Conservation (phyloP, 2,113 vertebrate species). For the Craseonycteris thonglongyai region DNA sequence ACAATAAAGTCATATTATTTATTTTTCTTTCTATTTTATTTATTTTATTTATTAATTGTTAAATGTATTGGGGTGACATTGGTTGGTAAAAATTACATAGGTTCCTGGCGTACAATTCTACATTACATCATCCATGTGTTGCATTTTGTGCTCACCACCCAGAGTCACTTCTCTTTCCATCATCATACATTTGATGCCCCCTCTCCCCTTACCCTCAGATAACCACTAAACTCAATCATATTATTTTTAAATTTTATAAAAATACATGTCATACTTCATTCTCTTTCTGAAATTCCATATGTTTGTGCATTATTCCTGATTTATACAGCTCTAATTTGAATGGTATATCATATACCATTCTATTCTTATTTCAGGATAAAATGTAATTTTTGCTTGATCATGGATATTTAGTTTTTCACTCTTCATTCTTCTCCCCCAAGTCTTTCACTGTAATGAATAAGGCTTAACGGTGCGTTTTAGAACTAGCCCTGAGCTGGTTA, state of each 20-base stretch:
- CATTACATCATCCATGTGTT: no score
- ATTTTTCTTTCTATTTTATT: no score
- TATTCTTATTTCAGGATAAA: background rate
- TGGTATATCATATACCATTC: background rate
- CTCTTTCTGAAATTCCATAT: background rate
- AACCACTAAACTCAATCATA: background rate
- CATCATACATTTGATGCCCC: no score
- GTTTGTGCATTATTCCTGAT: background rate
- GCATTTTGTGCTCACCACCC: no score
- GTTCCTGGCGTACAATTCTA: no score
- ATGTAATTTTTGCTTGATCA: background rate
- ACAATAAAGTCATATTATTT: no score
- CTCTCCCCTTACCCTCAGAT: no score
- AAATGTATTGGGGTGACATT: no score
- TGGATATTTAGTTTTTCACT: background rate
- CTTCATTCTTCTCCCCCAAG: background rate
- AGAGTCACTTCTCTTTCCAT: no score
- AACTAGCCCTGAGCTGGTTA: accelerated
- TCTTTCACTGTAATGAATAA: background rate
- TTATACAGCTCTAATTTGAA: background rate
- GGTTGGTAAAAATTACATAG: no score
- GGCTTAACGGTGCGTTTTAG: background rate
- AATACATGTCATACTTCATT: background rate
- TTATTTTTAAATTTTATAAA: background rate
- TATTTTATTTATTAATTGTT: no score